These are phyloP conservation scores for Drosophila kepulauana DNA, from an alignment of 1,140 invertebrate species.

Conservation along the genomic window DNA sequence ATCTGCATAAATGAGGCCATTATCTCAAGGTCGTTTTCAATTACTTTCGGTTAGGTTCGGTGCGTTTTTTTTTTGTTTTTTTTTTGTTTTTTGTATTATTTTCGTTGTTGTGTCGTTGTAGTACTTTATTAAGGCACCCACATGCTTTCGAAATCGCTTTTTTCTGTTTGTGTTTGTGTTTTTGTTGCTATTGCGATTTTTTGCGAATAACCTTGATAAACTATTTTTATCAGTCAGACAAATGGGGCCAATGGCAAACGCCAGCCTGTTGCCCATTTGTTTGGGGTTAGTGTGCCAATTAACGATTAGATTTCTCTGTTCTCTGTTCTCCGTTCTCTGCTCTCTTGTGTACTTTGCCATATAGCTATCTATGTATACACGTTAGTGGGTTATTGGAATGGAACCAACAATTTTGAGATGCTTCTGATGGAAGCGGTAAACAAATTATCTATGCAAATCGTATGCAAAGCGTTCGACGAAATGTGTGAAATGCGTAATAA, in stretches of 20 bases:
- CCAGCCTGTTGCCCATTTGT: conserved; percentile 51
- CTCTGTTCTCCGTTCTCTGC: neutral
- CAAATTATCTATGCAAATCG: conserved; percentile 72
- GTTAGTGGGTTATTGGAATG: conserved; percentile 65
- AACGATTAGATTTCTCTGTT: conserved; percentile 69
- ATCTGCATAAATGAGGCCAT: conserved; percentile 71
- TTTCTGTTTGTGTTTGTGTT: conserved; percentile 1
- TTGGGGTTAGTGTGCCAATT: conserved; percentile 83
- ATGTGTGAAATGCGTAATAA: conserved; percentile 39
- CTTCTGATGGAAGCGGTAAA: conserved; percentile 44
- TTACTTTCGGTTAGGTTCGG: conserved; percentile 40
- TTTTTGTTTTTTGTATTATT: neutral
- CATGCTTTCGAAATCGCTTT: conserved; percentile 51
- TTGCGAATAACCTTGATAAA: conserved; percentile 78
- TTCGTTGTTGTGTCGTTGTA: neutral
- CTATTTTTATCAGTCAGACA: conserved; percentile 77
- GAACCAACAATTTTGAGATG: conserved; percentile 6
- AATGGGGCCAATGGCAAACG: conserved; percentile 76
- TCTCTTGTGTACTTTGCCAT: neutral
- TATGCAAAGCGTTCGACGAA: conserved; percentile 30
- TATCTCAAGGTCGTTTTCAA: conserved; percentile 75
- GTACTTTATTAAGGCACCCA: conserved; percentile 42
- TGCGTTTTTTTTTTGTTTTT: neutral
- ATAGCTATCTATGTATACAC: neutral
- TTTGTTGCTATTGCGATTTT: conserved; percentile 50